Base-by-base conservation (phyloP, 2,797 vertebrate genomes). In the Spatula versicolor region DNA sequence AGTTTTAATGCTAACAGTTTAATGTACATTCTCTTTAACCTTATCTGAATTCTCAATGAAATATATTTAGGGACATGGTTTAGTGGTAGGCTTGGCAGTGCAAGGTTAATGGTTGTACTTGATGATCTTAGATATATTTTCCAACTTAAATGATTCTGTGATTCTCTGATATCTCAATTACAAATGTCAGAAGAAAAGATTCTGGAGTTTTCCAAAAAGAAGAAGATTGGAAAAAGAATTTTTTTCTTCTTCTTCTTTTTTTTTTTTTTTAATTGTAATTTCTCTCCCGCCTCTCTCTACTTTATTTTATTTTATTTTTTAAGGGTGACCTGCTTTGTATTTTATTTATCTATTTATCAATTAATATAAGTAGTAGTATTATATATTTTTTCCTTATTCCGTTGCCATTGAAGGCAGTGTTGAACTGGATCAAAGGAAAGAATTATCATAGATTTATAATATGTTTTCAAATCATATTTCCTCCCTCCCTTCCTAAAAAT, bases 381-480 rank as follows among this genome's bases (percentile, higher is more conserved):
- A 46, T 46, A 46, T 46, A 46, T 22, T 46, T 46, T 46, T 46
- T 46, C 21, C 46, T 46, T 5, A 4, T 71, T 22, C 12, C 4
- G 31, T 74, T 89, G 9, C 13, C 18, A 30, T n/a, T 26, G 54
- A 83, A 92, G 15, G 7, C 31, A 89, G 30, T 17, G 31, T 76
- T 85, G 48, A 89, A 56, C 48, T 74, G 15, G 39, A 77, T 83
- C 62, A 66, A 87, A 92, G 13, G 20, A 54, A 86, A 85, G 41
- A 64, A 93, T 55, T 75, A 93, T 62, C 33, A 68, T 5, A 41
- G 54, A 33, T 21, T 83, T 83, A 11, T 83, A 43, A 69, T 76
- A 52, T 64, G 31, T 86, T 95, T 93, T 37, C 21, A 89, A 76
- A 71, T 63, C 37, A 14, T 74, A 59, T 89, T 90, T 96, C 73